These are phyloP conservation scores for Eristalis intricaria DNA, from an alignment of 2,888 invertebrate genomes.

Conservation along the genomic window DNA sequence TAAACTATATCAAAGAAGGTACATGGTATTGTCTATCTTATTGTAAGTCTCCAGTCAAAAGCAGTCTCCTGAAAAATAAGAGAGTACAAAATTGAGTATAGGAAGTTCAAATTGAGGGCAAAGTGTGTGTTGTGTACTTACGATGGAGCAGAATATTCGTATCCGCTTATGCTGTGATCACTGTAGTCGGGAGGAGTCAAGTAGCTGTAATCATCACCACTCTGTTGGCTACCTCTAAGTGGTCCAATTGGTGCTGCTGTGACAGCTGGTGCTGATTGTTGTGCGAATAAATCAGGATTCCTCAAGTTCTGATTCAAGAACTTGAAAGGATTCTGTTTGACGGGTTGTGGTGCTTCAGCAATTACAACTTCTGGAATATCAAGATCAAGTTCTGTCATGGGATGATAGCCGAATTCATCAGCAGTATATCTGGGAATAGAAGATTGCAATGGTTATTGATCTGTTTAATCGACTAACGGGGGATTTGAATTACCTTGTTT, in stretches of 20 bases:
- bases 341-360: conserved; percentile 20
- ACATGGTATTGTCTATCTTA: conserved; percentile 30
- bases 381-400: conserved; percentile 80
- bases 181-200: conserved; percentile 14
- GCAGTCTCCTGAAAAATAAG: conserved; percentile 23
- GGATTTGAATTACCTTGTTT: conserved; percentile 73
- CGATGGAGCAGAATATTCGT: conserved; percentile 76
- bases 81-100: background rate
- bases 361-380: conserved; percentile 77
- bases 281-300: conserved; percentile 28
- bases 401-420: conserved; percentile 81
- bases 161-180: conserved; percentile 73
- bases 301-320: conserved; percentile 78
- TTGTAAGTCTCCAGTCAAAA: conserved; percentile 14
- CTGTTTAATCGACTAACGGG: background rate
- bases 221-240: conserved; percentile 77
- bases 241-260: conserved; percentile 43
- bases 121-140: conserved; percentile 53
- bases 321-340: conserved; percentile 77
- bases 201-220: conserved; percentile 78
- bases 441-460: background rate
- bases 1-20: conserved; percentile 51
- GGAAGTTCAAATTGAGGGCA: background rate
- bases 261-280: background rate
- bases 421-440: conserved; percentile 77